Conservation (phyloP, 2,888 invertebrate species). For the Cerceris ruficornis region DNA sequence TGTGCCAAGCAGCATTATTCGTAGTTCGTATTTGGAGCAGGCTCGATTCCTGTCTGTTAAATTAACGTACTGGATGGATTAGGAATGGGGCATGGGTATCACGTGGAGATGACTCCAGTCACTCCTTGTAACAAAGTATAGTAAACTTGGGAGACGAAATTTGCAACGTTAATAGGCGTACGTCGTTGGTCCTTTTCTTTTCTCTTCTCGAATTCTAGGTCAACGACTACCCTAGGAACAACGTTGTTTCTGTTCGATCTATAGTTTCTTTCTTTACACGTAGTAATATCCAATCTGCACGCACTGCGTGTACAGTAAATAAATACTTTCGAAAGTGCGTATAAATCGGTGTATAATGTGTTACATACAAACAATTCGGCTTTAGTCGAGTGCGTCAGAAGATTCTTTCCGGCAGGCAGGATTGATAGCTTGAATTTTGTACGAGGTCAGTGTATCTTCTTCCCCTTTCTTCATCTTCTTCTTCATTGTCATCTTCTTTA, state of each 20-base stretch:
- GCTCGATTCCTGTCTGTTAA: conserved; percentile 40
- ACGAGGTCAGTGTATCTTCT: conserved; percentile 4
- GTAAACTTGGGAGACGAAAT: conserved; percentile 45
- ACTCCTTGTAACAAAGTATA: conserved; percentile 49
- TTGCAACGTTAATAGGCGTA: conserved; percentile 51
- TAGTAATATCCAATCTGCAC: conserved; percentile 57
- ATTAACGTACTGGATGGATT: conserved; percentile 56
- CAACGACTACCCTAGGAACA: conserved; percentile 59
- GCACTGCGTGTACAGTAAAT: conserved; percentile 62
- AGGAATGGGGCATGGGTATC: conserved; percentile 54
- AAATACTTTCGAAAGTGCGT: conserved; percentile 69
- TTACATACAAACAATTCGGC: conserved; percentile 64
- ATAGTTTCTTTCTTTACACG: conserved; percentile 43
- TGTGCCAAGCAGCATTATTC: conserved; percentile 38
- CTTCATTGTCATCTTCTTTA: conserved; percentile 1
- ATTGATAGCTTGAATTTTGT: conserved; percentile 10
- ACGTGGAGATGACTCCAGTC: conserved; percentile 49
- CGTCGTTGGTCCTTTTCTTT: conserved; percentile 36
- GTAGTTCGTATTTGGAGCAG: conserved; percentile 29
- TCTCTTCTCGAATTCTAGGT: conserved; percentile 27
- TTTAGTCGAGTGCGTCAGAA: conserved; percentile 36
- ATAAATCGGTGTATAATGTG: conserved; percentile 67
- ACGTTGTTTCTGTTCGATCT: conserved; percentile 35
- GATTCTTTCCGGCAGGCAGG: conserved; percentile 38
- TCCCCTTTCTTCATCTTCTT: not conserved